Conservation (phyloP, 2,888 invertebrate species). For the Folsomia manolachei region DNA sequence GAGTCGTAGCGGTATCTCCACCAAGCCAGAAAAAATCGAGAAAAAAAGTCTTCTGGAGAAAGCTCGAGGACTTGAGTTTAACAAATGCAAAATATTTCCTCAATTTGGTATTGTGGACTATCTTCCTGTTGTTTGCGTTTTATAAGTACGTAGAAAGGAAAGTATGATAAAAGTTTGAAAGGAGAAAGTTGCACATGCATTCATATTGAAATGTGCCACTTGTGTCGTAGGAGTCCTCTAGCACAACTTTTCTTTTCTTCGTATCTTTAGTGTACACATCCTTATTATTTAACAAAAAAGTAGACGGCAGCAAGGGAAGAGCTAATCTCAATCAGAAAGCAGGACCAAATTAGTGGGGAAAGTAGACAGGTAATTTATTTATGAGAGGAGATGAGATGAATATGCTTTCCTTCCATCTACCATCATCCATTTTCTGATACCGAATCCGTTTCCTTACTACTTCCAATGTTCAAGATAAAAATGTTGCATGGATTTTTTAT, state of each 20-base stretch:
- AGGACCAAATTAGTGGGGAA: not conserved
- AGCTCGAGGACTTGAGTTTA: not conserved
- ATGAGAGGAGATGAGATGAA: not conserved
- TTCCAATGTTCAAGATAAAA: not conserved
- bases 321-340: not conserved
- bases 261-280: not conserved
- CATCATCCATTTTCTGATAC: too few species aligned
- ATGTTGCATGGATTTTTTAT: not conserved
- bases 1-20: too few species aligned
- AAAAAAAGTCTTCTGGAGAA: not conserved
- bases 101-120: not conserved
- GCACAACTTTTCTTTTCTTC: too few species aligned
- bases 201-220: not conserved
- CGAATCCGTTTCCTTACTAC: too few species aligned
- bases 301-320: not conserved
- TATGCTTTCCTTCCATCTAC: not conserved
- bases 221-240: too few species aligned
- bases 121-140: not conserved
- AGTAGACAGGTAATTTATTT: not conserved
- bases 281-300: not conserved
- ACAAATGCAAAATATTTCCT: not conserved
- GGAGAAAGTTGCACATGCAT: conserved; percentile 4
- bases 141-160: not conserved
- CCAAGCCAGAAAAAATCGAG: not conserved
- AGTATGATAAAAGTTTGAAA: not conserved